These are phyloP conservation scores for Ganaspis brasiliensis DNA, from an alignment of 2,888 invertebrate species.

Conservation along the genomic window DNA sequence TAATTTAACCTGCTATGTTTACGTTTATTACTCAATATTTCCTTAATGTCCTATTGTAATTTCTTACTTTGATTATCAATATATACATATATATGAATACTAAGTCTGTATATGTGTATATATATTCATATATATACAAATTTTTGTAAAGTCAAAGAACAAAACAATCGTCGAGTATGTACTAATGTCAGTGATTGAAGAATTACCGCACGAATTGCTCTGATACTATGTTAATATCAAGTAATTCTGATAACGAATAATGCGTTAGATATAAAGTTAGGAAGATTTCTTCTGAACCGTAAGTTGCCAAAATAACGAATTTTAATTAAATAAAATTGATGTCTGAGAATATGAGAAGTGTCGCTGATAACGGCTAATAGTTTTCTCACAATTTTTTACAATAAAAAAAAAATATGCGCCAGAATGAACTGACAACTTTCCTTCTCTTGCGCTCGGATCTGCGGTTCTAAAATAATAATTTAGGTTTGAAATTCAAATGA, in stretches of 20 bases:
- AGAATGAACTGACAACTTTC: conserved; percentile 56
- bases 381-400: conserved; percentile 54
- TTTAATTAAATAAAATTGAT: conserved; percentile 71
- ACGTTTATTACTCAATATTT: conserved; percentile 75
- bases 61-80: conserved; percentile 79
- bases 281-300: conserved; percentile 74
- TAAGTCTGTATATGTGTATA: conserved; percentile 47
- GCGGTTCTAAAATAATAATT: conserved; percentile 69
- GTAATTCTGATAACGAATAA: conserved; percentile 60
- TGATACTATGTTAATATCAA: conserved; percentile 65
- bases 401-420: conserved; percentile 41
- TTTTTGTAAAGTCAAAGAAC: conserved; percentile 76
- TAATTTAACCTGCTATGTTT: conserved; percentile 75
- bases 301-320: conserved; percentile 78
- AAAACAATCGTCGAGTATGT: conserved; percentile 74
- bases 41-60: conserved; percentile 79
- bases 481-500: conserved; percentile 68
- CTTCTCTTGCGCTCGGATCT: conserved; percentile 64
- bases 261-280: conserved; percentile 69
- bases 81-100: conserved; percentile 69
- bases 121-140: conserved; percentile 65
- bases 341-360: conserved; percentile 58
- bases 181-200: conserved; percentile 71
- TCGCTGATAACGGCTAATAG: conserved; percentile 65
- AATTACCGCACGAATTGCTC: conserved; percentile 73